A percentile compares a stretch with the other conserved stretches of the same genome.
Evolutionary conservation across 2,888 invertebrate species (phyloP).

Genomic region (Rapana venosa): DNA sequence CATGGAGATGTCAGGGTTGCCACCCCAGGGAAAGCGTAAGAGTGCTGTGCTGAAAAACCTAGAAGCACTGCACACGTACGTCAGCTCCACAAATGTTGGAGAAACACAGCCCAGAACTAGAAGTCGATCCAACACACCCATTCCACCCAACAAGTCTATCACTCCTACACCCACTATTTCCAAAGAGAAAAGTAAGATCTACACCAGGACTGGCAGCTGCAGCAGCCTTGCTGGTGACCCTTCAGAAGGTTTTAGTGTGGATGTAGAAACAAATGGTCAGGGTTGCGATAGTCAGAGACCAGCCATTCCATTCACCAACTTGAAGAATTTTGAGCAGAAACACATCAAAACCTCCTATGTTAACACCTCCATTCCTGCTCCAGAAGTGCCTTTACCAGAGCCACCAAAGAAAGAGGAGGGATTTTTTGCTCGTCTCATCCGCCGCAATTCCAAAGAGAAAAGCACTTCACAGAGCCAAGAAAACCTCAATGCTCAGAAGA

Average conservation of each 20-base stretch:
- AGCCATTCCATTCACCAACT: slow-evolving; percentile 57
- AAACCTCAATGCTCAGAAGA: slow-evolving; percentile 55
- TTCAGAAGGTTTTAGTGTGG: neutral
- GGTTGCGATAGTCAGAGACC: slow-evolving; percentile 39
- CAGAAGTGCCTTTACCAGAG: slow-evolving; percentile 50
- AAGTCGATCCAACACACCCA: slow-evolving; percentile 38
- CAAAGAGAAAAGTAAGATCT: neutral
- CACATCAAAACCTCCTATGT: slow-evolving; percentile 49
- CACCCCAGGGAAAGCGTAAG: slow-evolving; percentile 51
- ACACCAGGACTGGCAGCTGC: slow-evolving; percentile 25
- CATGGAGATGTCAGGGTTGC: slow-evolving; percentile 65
- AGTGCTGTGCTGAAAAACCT: slow-evolving; percentile 57
- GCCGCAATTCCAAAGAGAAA: slow-evolving; percentile 70
- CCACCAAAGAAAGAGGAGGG: slow-evolving; percentile 58
- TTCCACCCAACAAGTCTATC: slow-evolving; percentile 26
- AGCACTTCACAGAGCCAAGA: slow-evolving; percentile 68
- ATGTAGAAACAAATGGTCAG: neutral
- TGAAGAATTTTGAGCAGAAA: slow-evolving; percentile 57
- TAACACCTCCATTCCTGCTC: slow-evolving; percentile 46
- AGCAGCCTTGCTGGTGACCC: neutral
- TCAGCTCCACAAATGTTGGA: slow-evolving; percentile 49
- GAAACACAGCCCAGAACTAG: slow-evolving; percentile 29
- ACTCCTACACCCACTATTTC: neutral
- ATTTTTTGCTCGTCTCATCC: slow-evolving; percentile 67
- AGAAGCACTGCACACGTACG: slow-evolving; percentile 57